Base-by-base conservation (phyloP, 2,113 vertebrate species). In the Trichomycterus rosablanca region DNA sequence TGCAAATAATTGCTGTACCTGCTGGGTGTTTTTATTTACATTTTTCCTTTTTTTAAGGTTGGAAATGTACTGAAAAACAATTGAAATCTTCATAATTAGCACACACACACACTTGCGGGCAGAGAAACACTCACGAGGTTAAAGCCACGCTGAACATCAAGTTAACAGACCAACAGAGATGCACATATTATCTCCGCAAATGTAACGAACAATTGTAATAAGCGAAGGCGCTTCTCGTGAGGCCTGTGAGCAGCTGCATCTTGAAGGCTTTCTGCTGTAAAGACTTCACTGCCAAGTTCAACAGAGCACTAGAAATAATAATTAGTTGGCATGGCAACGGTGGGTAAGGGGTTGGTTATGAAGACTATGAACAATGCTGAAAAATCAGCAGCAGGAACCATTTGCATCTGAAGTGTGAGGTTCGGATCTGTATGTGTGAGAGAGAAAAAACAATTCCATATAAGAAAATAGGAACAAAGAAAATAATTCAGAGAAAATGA, bases 261-360 rank as follows among this genome's bases (percentile, higher is more conserved):
- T 64, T 57, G 56, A 60, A 23, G 7, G 46, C 65, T 72, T 22
- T 58, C 48, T 3, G 59, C 35, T 28, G 19, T 28, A 72, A 54
- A 68, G 59, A 66, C 42, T 61, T 68, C 55, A 53, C 61, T 69
- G 71, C 71, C 70, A 68, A 69, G 61, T 69, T 73, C 71, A 73
- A 64, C 60, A 43, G 45, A 68, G 71, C 68, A 63, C 52, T 70
- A 59, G 66, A 74, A 74, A 66, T 69, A 66, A 70, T 70, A 74
- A 74, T 70, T 74, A 69, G 71, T 70, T 66, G 56, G 44, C 67
- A 70, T 74, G 62, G 54, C 52, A 62, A 74, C 67, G 3, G 40
- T 2, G 44, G 49, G 42, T 49, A 32, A 57, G 43, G 37, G 54
- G 68, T 19, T 45, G 59, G 44, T 56, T 58, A 74, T 66, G 39